Conservation (phyloP, 2,888 invertebrate genomes). For the Amphipoea oculea region DNA sequence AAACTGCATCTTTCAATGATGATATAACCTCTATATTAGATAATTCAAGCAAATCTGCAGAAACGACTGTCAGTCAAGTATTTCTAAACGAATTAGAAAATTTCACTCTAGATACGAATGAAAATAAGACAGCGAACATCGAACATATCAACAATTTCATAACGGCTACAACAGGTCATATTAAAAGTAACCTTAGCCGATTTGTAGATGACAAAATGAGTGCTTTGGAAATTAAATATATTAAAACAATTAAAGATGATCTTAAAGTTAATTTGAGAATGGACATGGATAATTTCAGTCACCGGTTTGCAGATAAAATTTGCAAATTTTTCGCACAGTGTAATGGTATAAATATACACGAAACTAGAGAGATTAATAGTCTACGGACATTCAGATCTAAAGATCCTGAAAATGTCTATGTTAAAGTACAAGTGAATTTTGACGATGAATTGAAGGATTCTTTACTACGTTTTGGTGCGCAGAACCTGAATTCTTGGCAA, state of each 20-base stretch:
- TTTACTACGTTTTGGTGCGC: slow-evolving; percentile 30
- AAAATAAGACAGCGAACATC: slow-evolving; percentile 70
- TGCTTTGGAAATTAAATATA: slow-evolving; percentile 60
- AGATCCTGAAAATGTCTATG: slow-evolving; percentile 68
- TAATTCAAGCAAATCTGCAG: slow-evolving; percentile 60
- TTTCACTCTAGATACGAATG: slow-evolving; percentile 71
- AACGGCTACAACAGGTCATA: slow-evolving; percentile 56
- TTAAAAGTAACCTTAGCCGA: slow-evolving; percentile 63
- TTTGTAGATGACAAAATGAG: slow-evolving; percentile 62
- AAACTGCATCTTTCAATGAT: slow-evolving; percentile 67
- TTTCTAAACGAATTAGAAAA: slow-evolving; percentile 69
- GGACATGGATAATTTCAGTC: slow-evolving; percentile 76
- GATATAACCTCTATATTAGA: slow-evolving; percentile 67
- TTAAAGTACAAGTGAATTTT: slow-evolving; percentile 73
- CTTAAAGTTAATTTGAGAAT: slow-evolving; percentile 73
- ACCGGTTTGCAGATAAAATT: slow-evolving; percentile 66
- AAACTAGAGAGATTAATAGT: slow-evolving; percentile 36
- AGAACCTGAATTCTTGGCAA: background rate
- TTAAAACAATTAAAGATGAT: slow-evolving; percentile 71
- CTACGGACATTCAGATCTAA: slow-evolving; percentile 4
- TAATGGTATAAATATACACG: slow-evolving; percentile 67
- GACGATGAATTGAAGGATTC: slow-evolving; percentile 69
- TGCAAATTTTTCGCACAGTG: slow-evolving; percentile 77
- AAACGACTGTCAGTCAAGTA: slow-evolving; percentile 65
- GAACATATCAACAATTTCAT: slow-evolving; percentile 70